Conservation (phyloP, 2,797 vertebrate species). For the Spinibarbus caldwelli region DNA sequence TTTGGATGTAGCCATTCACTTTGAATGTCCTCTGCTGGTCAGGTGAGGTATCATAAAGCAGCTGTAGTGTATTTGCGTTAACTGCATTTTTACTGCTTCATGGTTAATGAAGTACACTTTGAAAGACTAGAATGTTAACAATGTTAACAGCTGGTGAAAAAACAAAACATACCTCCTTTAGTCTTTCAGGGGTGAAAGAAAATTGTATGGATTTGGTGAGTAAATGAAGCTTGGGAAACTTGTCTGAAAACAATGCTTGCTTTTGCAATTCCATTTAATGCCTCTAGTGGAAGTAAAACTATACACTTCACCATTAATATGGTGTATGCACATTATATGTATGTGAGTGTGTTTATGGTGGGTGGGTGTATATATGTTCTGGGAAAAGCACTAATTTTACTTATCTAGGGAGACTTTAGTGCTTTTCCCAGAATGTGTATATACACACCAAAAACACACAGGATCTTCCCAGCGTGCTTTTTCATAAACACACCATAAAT, state of each 20-base stretch:
- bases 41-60: background rate
- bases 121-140: background rate
- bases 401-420: background rate
- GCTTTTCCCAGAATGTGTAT: no score
- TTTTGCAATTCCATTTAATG: background rate
- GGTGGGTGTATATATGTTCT: background rate
- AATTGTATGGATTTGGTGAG: background rate
- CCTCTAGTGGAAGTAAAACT: background rate
- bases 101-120: background rate
- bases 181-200: background rate
- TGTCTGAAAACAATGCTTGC: background rate
- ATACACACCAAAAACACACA: no score
- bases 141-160: background rate
- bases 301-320: background rate
- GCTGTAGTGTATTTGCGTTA: background rate
- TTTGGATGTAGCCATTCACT: background rate
- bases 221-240: background rate
- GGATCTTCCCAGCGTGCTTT: background rate
- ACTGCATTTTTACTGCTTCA: background rate
- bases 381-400: background rate
- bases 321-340: background rate
- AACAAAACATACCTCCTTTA: background rate
- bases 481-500: conserved; percentile 5
- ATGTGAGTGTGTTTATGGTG: background rate
- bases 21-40: background rate